phyloP scores from a whole-genome alignment of 2,797 vertebrate genomes.

The Hoplostethus mediterraneus region DNA sequence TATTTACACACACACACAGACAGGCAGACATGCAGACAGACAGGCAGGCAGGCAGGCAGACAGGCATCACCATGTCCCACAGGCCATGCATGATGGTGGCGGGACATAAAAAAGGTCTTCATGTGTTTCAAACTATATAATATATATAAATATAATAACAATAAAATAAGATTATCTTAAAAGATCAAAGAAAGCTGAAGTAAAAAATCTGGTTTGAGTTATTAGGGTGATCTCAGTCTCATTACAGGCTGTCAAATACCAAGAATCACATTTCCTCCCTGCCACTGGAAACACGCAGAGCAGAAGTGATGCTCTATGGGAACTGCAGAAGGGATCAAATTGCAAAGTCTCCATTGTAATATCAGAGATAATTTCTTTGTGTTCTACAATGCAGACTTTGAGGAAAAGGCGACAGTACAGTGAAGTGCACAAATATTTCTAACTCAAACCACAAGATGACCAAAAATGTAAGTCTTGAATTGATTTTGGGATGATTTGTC shows the following conservation, averaged over 20 bases:
- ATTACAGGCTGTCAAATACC: slow-evolving; percentile 5
- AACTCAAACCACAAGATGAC: not conserved
- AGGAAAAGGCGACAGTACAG: not conserved
- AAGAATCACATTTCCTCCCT: not conserved
- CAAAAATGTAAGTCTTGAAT: slow-evolving; percentile 18
- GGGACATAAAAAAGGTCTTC: no score
- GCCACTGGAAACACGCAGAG: not conserved
- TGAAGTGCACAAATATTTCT: not conserved
- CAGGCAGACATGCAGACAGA: no score
- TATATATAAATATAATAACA: no score
- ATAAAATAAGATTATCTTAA: not conserved
- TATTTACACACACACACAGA: no score
- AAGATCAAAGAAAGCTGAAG: not conserved
- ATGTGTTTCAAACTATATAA: no score
- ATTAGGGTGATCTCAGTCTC: slow-evolving; percentile 1
- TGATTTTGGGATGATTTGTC: slow-evolving; percentile 33
- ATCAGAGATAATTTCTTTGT: no score
- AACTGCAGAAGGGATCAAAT: no score
- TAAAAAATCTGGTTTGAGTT: not conserved
- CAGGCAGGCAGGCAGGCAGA: no score
- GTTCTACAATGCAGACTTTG: not conserved
- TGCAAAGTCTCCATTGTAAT: not conserved
- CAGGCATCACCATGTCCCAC: no score
- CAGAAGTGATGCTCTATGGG: not conserved
- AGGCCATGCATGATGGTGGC: no score